These are phyloP conservation scores for Agrochola lota DNA, from an alignment of 2,888 invertebrate genomes.

Conservation along the genomic window DNA sequence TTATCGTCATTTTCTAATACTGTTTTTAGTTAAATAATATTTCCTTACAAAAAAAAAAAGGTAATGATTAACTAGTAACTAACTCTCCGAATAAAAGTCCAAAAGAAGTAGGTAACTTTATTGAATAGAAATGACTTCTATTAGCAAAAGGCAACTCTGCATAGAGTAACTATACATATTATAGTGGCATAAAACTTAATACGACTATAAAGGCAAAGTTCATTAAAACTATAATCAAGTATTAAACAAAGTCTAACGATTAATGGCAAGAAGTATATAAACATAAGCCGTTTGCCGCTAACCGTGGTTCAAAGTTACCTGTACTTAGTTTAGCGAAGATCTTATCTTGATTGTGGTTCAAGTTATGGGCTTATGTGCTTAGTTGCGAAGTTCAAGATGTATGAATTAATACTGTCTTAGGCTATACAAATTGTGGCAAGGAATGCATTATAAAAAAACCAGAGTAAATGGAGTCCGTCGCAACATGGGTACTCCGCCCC, in stretches of 20 bases:
- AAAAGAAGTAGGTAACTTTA: no score
- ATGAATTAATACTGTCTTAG: neutral
- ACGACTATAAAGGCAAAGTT: slow-evolving; percentile 21
- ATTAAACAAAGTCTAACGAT: slow-evolving; percentile 58
- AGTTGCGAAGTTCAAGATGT: neutral
- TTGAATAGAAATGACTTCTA: no score
- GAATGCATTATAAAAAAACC: neutral
- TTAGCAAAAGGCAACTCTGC: no score
- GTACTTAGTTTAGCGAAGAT: slow-evolving; percentile 81
- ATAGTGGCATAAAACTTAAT: neutral
- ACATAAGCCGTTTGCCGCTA: slow-evolving; percentile 68
- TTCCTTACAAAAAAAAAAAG: no score
- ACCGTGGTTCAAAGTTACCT: slow-evolving; percentile 76
- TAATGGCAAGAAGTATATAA: slow-evolving; percentile 65
- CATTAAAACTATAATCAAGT: slow-evolving; percentile 51
- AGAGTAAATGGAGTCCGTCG: neutral
- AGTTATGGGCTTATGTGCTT: slow-evolving; percentile 57
- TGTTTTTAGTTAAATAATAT: no score
- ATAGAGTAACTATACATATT: neutral
- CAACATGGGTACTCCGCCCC: neutral
- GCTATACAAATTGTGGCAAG: neutral
- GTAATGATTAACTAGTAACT: no score
- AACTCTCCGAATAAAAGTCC: no score
- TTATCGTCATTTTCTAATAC: no score
- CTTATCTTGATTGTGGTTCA: slow-evolving; percentile 76